Base-by-base conservation (phyloP, 2,888 invertebrate genomes). In the Megastigmus dorsalis region DNA sequence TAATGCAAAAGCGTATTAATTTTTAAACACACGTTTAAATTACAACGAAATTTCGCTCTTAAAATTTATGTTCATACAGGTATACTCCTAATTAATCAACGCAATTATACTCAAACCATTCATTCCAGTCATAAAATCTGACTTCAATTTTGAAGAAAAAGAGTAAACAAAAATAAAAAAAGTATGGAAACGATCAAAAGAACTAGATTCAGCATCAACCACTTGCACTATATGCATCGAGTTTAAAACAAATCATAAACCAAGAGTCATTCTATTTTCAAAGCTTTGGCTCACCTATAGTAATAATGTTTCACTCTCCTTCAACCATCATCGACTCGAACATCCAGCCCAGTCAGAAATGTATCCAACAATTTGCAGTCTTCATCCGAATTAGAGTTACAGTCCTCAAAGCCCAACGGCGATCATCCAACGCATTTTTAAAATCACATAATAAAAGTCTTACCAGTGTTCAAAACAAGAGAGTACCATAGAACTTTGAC, bases 211-310 rank as follows among this genome's bases (percentile, higher is more conserved):
- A n/a, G n/a, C n/a, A n/a, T n/a, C n/a, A n/a, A n/a, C n/a, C n/a
- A 38, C 36, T 30, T 28, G 18, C 45, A n/a, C n/a, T n/a, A n/a
- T n/a, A n/a, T n/a, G n/a, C n/a, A n/a, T n/a, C n/a, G 13, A 41
- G n/a, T 36, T 36, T 6, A 36, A 10, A 57, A 6, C 38, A 3
- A 41, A 57, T 20, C 15, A 3, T 28, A n/a, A 13, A 23, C 23
- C 2, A 26, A 43, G 57, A 69, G 72, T 74, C 76, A 79, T 79
- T 77, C 76, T 38, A 77, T 76, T 74, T 78, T 77, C 50, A 57
- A 68, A 70, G 59, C 70, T 76, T 79, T 75, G 65, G 79, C 80
- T 81, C 80, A 81, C 80, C 80, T 80, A 79, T 72, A 79, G 26
- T 78, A 69, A 77, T 79, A 55, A 52, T 54, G 23, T 20, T 78